phyloP scores from a whole-genome alignment of 2,797 vertebrate genomes.

The Ara ararauna region DNA sequence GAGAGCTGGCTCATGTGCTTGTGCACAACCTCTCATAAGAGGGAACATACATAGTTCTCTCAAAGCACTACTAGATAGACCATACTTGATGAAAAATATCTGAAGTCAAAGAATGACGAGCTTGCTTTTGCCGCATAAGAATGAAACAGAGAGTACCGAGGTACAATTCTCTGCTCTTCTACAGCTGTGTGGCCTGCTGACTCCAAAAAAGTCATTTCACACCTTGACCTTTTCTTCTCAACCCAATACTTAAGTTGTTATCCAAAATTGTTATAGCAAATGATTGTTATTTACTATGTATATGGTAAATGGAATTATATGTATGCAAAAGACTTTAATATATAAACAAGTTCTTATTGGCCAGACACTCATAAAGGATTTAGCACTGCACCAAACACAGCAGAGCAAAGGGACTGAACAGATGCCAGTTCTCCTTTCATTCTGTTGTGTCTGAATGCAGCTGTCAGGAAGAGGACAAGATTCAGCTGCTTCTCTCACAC shows the following conservation, averaged over 20 bases:
- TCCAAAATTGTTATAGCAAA: not conserved
- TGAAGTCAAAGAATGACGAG: not conserved
- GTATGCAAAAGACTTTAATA: not conserved
- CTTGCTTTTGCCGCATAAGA: not conserved
- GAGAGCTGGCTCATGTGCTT: not conserved
- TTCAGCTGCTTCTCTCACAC: not conserved
- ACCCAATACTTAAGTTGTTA: not conserved
- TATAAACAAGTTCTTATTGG: not conserved
- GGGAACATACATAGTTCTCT: not conserved
- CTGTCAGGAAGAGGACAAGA: not conserved
- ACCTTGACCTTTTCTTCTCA: not conserved
- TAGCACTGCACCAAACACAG: not conserved
- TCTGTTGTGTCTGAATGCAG: not conserved
- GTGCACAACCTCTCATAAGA: not conserved
- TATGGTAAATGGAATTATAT: not conserved
- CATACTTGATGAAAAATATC: not conserved
- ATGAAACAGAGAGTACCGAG: not conserved
- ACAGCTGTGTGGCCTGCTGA: not conserved
- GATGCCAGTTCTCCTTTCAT: not conserved
- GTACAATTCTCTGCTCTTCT: not conserved
- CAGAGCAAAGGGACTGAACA: not conserved
- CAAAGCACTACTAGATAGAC: not conserved
- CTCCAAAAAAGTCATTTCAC: not conserved
- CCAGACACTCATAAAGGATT: not conserved
- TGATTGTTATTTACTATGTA: not conserved